Conservation (phyloP, 2,888 invertebrate species). For the Clivina fossor region DNA sequence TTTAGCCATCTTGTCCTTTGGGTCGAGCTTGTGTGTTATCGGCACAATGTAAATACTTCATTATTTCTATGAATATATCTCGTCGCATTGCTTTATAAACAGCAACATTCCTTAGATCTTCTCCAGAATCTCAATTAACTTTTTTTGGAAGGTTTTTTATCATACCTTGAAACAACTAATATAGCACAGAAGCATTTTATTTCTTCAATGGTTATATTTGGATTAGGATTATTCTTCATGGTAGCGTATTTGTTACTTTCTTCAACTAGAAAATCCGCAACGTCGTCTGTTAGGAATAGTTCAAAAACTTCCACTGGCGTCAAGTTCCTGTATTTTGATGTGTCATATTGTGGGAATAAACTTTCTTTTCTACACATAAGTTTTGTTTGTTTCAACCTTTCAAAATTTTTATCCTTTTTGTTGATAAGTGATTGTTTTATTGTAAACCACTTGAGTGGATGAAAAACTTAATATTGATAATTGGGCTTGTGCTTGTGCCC, state of each 20-base stretch:
- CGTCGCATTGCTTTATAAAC: constrained; percentile 39
- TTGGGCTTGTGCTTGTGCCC: too few species aligned
- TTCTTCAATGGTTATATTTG: constrained; percentile 24
- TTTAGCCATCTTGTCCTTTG: constrained; percentile 42
- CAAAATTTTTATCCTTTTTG: too few species aligned
- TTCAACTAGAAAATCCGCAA: constrained; percentile 10
- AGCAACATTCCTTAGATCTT: constrained; percentile 36
- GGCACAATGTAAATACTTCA: constrained; percentile 40
- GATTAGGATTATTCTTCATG: constrained; percentile 15
- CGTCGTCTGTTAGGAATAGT: constrained; percentile 13
- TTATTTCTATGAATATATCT: constrained; percentile 39
- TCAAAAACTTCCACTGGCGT: constrained; percentile 15
- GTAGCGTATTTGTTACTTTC: constrained; percentile 20
- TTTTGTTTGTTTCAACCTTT: constrained; percentile 16
- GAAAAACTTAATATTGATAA: too few species aligned
- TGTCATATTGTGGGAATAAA: not conserved
- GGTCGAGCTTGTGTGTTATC: constrained; percentile 40
- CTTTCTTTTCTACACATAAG: not conserved
- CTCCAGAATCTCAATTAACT: constrained; percentile 38
- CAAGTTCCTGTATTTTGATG: constrained; percentile 14
- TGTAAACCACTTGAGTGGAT: too few species aligned
- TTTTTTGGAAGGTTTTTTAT: constrained; percentile 34
- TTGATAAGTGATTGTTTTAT: too few species aligned
- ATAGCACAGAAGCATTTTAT: constrained; percentile 23
- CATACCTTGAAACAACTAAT: constrained; percentile 39